phyloP scores from a whole-genome alignment of 1,140 invertebrate genomes.

The Rhynchophorus ferrugineus region DNA sequence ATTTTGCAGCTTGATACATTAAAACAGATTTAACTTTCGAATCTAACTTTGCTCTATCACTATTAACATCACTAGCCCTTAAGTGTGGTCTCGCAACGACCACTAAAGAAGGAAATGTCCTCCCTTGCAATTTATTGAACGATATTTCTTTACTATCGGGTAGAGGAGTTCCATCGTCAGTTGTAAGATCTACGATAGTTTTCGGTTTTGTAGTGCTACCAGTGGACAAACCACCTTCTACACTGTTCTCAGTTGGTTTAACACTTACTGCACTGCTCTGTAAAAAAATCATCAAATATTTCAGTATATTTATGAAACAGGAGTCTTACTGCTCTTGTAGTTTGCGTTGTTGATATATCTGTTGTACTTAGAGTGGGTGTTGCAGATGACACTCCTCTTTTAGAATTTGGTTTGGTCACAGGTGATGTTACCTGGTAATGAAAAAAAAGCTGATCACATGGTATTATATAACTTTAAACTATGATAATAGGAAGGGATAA shows the following conservation, averaged over 20 bases:
- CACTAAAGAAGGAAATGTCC: conserved; percentile 76
- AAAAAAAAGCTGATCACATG: too few species aligned
- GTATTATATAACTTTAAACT: too few species aligned
- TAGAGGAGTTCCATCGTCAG: conserved; percentile 49
- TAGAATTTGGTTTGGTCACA: too few species aligned
- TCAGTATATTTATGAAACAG: background rate
- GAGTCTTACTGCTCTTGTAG: background rate
- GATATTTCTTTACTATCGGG: conserved; percentile 63
- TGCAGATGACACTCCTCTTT: too few species aligned
- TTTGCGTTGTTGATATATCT: background rate
- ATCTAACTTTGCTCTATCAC: conserved; percentile 52
- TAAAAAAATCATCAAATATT: background rate
- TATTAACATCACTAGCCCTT: conserved; percentile 53
- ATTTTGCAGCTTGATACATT: conserved; percentile 68
- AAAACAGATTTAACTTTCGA: conserved; percentile 72
- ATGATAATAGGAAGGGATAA: too few species aligned
- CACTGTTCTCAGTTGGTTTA: conserved; percentile 36
- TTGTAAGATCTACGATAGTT: conserved; percentile 50
- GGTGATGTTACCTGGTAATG: too few species aligned
- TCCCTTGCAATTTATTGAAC: conserved; percentile 68
- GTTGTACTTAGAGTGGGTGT: background rate
- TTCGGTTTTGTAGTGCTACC: conserved; percentile 20
- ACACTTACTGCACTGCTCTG: conserved; percentile 8
- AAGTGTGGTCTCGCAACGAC: conserved; percentile 72
- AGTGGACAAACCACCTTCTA: conserved; percentile 29